Evolutionary conservation across 2,888 invertebrate genomes (phyloP).

Genomic region (Diploptera punctata): DNA sequence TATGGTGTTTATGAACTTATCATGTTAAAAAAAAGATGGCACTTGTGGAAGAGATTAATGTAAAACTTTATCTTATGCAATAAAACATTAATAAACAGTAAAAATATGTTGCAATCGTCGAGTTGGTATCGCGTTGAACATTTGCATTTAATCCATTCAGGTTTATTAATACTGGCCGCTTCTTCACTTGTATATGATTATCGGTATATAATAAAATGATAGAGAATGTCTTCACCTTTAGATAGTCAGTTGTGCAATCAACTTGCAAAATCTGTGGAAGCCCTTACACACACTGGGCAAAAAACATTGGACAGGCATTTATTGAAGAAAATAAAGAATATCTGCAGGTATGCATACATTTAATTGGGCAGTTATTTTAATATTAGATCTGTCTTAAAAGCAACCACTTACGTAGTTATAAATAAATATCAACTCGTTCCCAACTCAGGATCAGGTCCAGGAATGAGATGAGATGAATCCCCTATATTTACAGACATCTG

Average conservation of each 20-base stretch:
- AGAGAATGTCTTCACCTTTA: slow-evolving; percentile 10
- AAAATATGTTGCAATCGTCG: too few relatives aligned
- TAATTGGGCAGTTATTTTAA: neutral
- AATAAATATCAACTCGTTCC: neutral
- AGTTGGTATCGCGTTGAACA: too few relatives aligned
- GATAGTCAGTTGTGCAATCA: slow-evolving; percentile 38
- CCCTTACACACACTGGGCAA: slow-evolving; percentile 47
- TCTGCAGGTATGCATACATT: slow-evolving; percentile 46
- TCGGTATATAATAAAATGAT: too few relatives aligned
- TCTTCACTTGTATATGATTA: too few relatives aligned
- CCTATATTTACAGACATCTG: neutral
- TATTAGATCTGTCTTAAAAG: neutral
- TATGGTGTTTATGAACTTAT: too few relatives aligned
- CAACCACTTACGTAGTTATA: neutral
- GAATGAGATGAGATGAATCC: too few relatives aligned
- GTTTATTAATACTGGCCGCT: too few relatives aligned
- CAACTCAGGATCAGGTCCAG: neutral
- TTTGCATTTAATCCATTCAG: too few relatives aligned
- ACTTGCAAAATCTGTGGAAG: slow-evolving; percentile 43
- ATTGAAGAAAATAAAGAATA: slow-evolving; percentile 44
- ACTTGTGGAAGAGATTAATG: too few relatives aligned
- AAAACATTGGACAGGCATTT: slow-evolving; percentile 44
- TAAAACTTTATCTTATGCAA: too few relatives aligned
- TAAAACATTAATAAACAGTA: too few relatives aligned
- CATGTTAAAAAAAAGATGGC: too few relatives aligned